phyloP scores from a whole-genome alignment of 2,113 vertebrate genomes.

The Danio rerio region GRCz12tu NC_133189.1:20657501-20658000 shows the following conservation, averaged over 20 bases:
- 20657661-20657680: background rate
- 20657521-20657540: too few relatives aligned
- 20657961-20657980: constrained; percentile 47
- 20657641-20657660: background rate
- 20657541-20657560: too few relatives aligned
- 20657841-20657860: background rate
- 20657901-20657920: constrained; percentile 30
- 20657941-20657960: constrained; percentile 41
- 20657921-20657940: constrained; percentile 41
- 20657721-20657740: background rate
- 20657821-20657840: background rate
- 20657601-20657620: too few relatives aligned
- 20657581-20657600: too few relatives aligned
- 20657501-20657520: too few relatives aligned
- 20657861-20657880: constrained; percentile 36
- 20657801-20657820: background rate
- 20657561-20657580: too few relatives aligned
- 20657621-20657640: background rate
- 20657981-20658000: constrained; percentile 23
- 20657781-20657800: background rate
- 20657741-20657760: background rate
- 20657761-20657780: background rate
- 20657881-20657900: constrained; percentile 29
- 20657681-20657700: background rate
- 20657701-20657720: background rate